These are phyloP conservation scores for Rhea pennata DNA, from an alignment of 2,113 vertebrate genomes.

Conservation along the genomic window DNA sequence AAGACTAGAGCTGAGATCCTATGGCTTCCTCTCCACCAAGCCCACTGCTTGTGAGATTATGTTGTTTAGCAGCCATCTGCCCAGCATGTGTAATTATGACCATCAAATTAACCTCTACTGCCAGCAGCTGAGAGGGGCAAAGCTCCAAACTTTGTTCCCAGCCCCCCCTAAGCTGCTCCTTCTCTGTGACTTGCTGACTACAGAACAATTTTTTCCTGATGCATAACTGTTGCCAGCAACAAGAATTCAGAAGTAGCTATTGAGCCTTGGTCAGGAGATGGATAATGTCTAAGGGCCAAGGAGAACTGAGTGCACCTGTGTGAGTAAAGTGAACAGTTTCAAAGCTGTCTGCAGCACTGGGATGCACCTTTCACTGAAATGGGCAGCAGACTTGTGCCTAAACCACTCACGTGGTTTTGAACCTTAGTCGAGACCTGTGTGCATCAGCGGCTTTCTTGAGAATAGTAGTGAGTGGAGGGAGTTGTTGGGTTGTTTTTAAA, in stretches of 20 bases:
- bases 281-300: not conserved
- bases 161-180: not conserved
- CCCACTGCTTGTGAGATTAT: not conserved
- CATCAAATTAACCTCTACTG: not conserved
- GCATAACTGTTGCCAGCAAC: not conserved
- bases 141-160: not conserved
- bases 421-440: not conserved
- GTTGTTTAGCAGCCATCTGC: not conserved
- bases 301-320: not conserved
- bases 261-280: not conserved
- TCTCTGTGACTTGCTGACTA: not conserved
- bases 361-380: not conserved
- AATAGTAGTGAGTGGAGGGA: not conserved
- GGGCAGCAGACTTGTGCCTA: not conserved
- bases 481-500: too few relatives aligned
- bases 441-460: not conserved
- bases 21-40: not conserved
- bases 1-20: not conserved
- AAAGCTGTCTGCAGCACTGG: not conserved
- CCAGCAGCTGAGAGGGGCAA: rapidly evolving
- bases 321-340: not conserved
- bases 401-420: not conserved
- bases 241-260: not conserved
- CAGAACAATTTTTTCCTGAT: not conserved
- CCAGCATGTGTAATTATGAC: not conserved